A percentile compares a stretch with the other conserved stretches of the same genome.
phyloP scores from a whole-genome alignment of 2,797 vertebrate genomes.

The Aeoliscus strigatus region DNA sequence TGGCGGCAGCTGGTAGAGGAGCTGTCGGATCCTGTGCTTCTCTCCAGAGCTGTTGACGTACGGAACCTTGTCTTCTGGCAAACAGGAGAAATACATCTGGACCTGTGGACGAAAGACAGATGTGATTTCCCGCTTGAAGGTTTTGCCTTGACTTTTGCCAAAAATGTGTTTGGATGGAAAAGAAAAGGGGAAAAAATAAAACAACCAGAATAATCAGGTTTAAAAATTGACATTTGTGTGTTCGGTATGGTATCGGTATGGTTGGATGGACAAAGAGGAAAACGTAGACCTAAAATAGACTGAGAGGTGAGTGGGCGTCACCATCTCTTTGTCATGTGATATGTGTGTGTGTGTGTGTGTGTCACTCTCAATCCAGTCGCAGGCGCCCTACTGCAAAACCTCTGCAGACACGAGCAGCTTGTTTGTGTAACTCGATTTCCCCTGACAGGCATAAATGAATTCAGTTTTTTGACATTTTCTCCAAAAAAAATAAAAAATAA shows the following conservation, averaged over 20 bases:
- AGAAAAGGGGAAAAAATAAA: no score
- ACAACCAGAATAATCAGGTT: no score
- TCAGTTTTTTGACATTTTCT: background rate
- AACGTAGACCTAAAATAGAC: background rate
- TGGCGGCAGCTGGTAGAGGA: conserved; percentile 93
- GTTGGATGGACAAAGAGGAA: background rate
- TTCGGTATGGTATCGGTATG: conserved; percentile 1
- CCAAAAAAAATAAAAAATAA: conserved; percentile 6
- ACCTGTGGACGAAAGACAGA: conserved; percentile 73
- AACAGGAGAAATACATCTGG: conserved; percentile 93
- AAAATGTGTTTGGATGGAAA: no score
- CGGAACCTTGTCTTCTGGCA: conserved; percentile 93
- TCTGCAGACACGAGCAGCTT: conserved; percentile 25
- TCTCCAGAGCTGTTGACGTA: conserved; percentile 95
- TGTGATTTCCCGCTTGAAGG: no score
- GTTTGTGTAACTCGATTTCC: conserved; percentile 34
- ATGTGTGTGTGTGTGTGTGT: conserved; percentile 13
- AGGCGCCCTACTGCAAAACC: conserved; percentile 37
- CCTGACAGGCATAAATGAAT: conserved; percentile 23
- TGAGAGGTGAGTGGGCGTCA: background rate
- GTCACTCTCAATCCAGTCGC: conserved; percentile 37
- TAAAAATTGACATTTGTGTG: no score
- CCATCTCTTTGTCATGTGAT: no score
- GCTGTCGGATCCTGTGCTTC: conserved; percentile 92
- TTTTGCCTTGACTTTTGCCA: no score